phyloP scores from a whole-genome alignment of 2,888 invertebrate species.

The Leptopterna dolabrata region DNA sequence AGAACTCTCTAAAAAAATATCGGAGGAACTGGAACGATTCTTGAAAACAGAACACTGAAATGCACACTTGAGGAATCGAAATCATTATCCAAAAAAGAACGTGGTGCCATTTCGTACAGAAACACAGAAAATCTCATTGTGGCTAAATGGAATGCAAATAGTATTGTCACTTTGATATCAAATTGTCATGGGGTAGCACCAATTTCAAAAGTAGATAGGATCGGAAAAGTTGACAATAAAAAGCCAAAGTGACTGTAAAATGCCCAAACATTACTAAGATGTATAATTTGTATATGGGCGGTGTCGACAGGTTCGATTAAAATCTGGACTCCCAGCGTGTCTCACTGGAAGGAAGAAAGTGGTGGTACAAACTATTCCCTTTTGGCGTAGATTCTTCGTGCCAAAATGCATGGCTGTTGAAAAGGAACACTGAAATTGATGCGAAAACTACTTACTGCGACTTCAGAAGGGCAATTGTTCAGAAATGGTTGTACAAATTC shows the following conservation, averaged over 20 bases:
- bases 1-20: conserved; percentile 25
- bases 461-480: not conserved
- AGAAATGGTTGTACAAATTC: not conserved
- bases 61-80: conserved; percentile 29
- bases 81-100: conserved; percentile 21
- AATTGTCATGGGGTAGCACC: conserved; percentile 30
- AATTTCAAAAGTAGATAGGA: conserved; percentile 21
- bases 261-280: not conserved
- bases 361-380: conserved; percentile 26
- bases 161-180: conserved; percentile 2
- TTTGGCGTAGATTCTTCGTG: conserved; percentile 36
- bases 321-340: conserved; percentile 3
- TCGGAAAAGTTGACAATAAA: conserved; percentile 29
- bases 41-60: conserved; percentile 11
- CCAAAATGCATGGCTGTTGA: conserved; percentile 20
- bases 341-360: conserved; percentile 9
- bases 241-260: not conserved
- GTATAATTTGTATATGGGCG: conserved; percentile 47
- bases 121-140: conserved; percentile 24
- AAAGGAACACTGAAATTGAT: not conserved
- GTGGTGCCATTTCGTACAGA: conserved; percentile 23
- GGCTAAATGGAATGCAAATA: conserved; percentile 44
- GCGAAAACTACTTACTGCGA: not conserved
- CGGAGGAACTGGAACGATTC: conserved; percentile 45
- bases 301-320: conserved; percentile 32